Percentiles rank a stretch among this genome's conserved stretches.
phyloP scores from a whole-genome alignment of 30 jellyfish, hydroid and myxozoan genomes.

The Mastigias papua region DNA sequence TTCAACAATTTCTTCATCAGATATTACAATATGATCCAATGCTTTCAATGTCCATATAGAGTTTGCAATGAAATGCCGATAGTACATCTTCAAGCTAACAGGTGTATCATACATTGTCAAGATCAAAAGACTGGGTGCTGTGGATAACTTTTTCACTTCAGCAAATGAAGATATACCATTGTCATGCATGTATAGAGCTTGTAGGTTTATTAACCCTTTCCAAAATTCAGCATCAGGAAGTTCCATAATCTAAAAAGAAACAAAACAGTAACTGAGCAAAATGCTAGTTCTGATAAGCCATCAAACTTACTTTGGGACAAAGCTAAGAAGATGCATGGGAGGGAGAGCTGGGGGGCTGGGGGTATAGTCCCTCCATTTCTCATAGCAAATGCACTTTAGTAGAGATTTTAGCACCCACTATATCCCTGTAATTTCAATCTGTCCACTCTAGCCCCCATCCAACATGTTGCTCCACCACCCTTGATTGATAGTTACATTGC shows the following conservation, averaged over 20 bases:
- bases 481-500: too few species aligned
- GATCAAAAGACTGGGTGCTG: conserved; percentile 47
- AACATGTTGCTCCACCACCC: too few species aligned
- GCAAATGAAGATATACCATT: conserved; percentile 72
- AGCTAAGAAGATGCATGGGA: not conserved
- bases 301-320: not conserved
- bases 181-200: conserved; percentile 79
- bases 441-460: too few species aligned
- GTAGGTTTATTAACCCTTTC: conserved; percentile 47
- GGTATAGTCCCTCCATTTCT: too few species aligned
- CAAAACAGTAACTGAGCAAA: too few species aligned
- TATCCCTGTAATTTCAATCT: too few species aligned
- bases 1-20: conserved; percentile 96
- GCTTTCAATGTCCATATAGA: conserved; percentile 92
- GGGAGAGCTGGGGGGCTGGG: too few species aligned
- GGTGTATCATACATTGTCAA: conserved; percentile 91
- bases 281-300: too few species aligned
- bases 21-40: conserved; percentile 72
- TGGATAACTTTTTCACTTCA: conserved; percentile 56
- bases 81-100: conserved; percentile 76
- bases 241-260: conserved; percentile 45
- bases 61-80: conserved; percentile 87
- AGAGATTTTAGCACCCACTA: too few species aligned
- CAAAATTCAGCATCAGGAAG: conserved; percentile 83
- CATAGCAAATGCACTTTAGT: too few species aligned